Evolutionary conservation across 2,888 invertebrate genomes (phyloP).

Genomic region (Erebia epiphron): DNA sequence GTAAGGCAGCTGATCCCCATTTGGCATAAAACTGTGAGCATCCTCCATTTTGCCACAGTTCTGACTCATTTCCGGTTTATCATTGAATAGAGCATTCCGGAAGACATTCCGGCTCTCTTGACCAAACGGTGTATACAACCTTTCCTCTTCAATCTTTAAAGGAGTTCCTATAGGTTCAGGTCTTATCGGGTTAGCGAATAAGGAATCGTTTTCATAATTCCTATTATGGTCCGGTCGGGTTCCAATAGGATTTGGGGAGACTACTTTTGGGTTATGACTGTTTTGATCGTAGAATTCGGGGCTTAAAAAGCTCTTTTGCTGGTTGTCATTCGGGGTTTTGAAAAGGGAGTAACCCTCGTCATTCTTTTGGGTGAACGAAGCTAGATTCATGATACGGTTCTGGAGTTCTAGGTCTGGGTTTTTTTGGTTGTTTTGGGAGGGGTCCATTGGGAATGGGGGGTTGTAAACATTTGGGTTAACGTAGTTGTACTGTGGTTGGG

Average conservation of each 20-base stretch:
- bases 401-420: slow-evolving; percentile 61
- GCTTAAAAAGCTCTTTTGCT: slow-evolving; percentile 59
- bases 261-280: slow-evolving; percentile 56
- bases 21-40: slow-evolving; percentile 45
- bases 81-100: slow-evolving; percentile 67
- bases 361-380: slow-evolving; percentile 74
- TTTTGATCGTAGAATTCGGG: slow-evolving; percentile 63
- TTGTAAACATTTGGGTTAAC: slow-evolving; percentile 61
- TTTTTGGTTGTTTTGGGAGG: slow-evolving; percentile 50
- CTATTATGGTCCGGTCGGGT: slow-evolving; percentile 60
- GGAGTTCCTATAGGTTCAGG: slow-evolving; percentile 70
- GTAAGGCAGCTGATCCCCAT: slow-evolving; percentile 72
- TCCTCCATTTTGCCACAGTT: slow-evolving; percentile 49
- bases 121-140: slow-evolving; percentile 71
- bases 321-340: slow-evolving; percentile 61
- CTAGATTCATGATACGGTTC: slow-evolving; percentile 67
- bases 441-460: slow-evolving; percentile 50
- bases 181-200: slow-evolving; percentile 62
- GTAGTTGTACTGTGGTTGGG: slow-evolving; percentile 60
- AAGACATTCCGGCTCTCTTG: slow-evolving; percentile 71
- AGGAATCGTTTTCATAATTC: slow-evolving; percentile 58
- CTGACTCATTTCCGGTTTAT: slow-evolving; percentile 51
- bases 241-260: slow-evolving; percentile 74
- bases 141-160: slow-evolving; percentile 50
- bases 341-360: slow-evolving; percentile 77